Percentiles rank a stretch among this genome's conserved stretches.
Evolutionary conservation across 2,888 invertebrate species (phyloP).

Genomic region (Fragum fragum): DNA sequence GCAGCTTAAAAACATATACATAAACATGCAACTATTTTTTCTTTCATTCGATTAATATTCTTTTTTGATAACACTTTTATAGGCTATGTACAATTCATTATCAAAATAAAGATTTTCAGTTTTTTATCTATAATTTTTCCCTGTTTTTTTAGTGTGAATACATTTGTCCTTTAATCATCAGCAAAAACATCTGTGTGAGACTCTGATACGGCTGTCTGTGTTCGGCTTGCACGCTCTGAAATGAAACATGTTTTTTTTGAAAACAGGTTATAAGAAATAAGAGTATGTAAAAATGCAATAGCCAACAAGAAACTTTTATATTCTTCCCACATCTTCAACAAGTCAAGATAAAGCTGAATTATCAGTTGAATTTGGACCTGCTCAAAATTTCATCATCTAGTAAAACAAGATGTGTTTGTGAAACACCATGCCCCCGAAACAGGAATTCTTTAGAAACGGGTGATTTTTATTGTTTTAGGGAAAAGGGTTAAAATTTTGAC

Average conservation of each 20-base stretch:
- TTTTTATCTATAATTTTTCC: not conserved
- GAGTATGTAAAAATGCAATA: no score
- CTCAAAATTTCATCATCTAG: no score
- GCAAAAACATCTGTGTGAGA: constrained; percentile 57
- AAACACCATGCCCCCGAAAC: no score
- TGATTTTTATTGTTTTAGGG: no score
- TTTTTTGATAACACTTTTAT: not conserved
- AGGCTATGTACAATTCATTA: not conserved
- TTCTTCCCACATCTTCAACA: no score
- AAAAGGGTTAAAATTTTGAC: no score
- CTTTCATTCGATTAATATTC: not conserved
- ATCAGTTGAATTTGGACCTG: no score
- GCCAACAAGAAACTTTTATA: no score
- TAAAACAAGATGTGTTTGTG: no score
- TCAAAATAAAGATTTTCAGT: not conserved
- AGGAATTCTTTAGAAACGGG: no score
- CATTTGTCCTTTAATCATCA: constrained; percentile 36
- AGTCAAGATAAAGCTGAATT: no score
- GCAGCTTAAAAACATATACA: not conserved
- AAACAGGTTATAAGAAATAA: no score
- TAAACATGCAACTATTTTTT: not conserved
- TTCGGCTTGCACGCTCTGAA: constrained; percentile 76
- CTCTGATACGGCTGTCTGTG: constrained; percentile 76
- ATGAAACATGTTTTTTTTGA: constrained; percentile 28
- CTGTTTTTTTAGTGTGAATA: not conserved